Evolutionary conservation across 2,113 vertebrate genomes (phyloP), one percentile per base, ranked within the genome.

Genomic region (Saguinus imperator): DNA sequence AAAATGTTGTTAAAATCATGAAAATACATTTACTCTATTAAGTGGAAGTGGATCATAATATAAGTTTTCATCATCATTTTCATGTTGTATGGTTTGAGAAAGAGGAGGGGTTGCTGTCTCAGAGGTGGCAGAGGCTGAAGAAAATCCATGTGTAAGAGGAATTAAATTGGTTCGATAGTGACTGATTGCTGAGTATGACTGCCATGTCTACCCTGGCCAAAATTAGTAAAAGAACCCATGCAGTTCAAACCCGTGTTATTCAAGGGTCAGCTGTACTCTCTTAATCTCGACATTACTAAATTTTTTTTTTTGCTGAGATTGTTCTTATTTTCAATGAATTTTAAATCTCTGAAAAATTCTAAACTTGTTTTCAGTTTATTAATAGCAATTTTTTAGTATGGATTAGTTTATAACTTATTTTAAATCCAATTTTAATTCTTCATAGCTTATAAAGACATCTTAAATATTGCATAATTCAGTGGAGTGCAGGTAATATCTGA

Each of bases 381-480:
- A 52, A 89, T 76, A 37, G 66, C 7, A 68, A 7, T 61, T 93
- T 93, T 96, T 91, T 18, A 79, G 50, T 55, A 55, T 89, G 25
- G 21, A 81, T 77, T 88, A 80, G 14, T 57, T 48, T 58, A 72
- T 86, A 95, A 94, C 14, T 81, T 81, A 85, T 85, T 91, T 88
- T 55, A 80, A 86, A 73, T 91, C 66, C 35, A 85, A 72, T 81
- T 93, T 95, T 13, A 95, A 64, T 80, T 92, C 48, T 94, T 91
- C 48, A 72, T 95, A 68, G 40, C 92, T 89, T 93, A 80, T 50
- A 52, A 97, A 75, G 55, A 17, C 75, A 82, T 7, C 21, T 94
- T 95, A 91, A 87, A 75, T 75, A 94, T 86, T 86, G 29, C 37
- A 90, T n/a, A 83, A 92, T 79, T 87, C 43, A 82, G 14, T 27